Evolutionary conservation across 2,888 invertebrate genomes (phyloP).

Genomic region (Adela reaumurella): DNA sequence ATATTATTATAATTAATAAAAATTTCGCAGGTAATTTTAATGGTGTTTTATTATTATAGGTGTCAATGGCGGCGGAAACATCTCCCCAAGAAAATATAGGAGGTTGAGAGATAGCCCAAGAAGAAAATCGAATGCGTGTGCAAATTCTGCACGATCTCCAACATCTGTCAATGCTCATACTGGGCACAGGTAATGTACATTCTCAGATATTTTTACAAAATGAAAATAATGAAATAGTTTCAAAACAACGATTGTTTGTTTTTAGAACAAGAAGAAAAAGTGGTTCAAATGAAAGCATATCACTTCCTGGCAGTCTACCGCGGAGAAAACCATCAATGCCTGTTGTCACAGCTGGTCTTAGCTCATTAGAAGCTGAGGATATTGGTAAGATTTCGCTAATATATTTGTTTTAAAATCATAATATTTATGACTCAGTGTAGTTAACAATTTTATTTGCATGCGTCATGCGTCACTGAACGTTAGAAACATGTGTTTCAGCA

Average conservation of each 20-base stretch:
- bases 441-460: too few species aligned
- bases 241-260: too few species aligned
- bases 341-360: constrained; percentile 39
- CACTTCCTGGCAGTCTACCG: constrained; percentile 60
- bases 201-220: too few species aligned
- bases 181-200: constrained; percentile 31
- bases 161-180: constrained; percentile 36
- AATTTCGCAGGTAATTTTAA: not conserved
- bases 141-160: constrained; percentile 53
- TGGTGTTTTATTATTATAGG: constrained; percentile 18
- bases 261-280: constrained; percentile 45
- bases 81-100: constrained; percentile 59
- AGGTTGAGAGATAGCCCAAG: constrained; percentile 63
- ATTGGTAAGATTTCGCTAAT: constrained; percentile 22
- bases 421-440: too few species aligned
- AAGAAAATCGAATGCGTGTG: constrained; percentile 58
- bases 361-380: constrained; percentile 51
- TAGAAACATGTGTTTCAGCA: constrained; percentile 3
- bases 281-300: constrained; percentile 60
- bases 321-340: constrained; percentile 58
- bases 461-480: too few species aligned
- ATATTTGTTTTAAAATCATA: too few species aligned
- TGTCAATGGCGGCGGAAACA: constrained; percentile 34
- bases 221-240: too few species aligned
- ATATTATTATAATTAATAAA: too few species aligned